phyloP scores from a whole-genome alignment of 2,797 vertebrate species.

The Parauchenoglanis punctatus region DNA sequence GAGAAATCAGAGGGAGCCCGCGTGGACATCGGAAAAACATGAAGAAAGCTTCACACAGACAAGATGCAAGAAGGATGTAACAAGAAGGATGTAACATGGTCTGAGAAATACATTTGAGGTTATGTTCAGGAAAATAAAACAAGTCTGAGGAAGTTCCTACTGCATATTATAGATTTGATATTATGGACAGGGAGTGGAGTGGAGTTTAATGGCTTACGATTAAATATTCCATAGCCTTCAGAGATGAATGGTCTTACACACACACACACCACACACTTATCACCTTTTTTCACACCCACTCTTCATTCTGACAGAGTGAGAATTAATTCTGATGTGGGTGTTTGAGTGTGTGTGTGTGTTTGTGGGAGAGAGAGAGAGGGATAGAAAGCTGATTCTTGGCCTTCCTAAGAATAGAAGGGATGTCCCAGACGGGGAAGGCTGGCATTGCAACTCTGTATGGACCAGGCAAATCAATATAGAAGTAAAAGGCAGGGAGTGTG shows the following conservation, averaged over 20 bases:
- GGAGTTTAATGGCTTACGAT: background rate
- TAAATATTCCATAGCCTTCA: background rate
- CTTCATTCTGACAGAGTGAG: slow-evolving; percentile 43
- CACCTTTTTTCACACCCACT: slow-evolving; percentile 49
- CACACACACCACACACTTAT: slow-evolving; percentile 48
- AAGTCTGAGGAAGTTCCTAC: background rate
- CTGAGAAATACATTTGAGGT: background rate
- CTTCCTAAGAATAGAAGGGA: slow-evolving; percentile 41
- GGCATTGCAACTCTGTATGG: slow-evolving; percentile 20
- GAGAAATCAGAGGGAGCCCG: background rate
- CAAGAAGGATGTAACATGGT: background rate
- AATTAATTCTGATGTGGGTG: slow-evolving; percentile 49
- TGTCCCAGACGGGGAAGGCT: slow-evolving; percentile 40
- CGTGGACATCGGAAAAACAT: too few species aligned
- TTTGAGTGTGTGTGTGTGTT: slow-evolving; percentile 9
- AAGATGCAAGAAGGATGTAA: background rate
- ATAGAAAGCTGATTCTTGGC: background rate
- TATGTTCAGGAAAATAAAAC: background rate
- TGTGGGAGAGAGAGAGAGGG: background rate
- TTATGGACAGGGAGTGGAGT: background rate
- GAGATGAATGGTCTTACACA: slow-evolving; percentile 35
- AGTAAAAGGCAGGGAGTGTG: slow-evolving; percentile 19
- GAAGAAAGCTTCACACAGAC: background rate
- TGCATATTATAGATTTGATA: background rate
- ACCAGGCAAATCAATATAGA: slow-evolving; percentile 53